phyloP scores from a whole-genome alignment of 2,113 vertebrate genomes.

The Peromyscus californicus region DNA sequence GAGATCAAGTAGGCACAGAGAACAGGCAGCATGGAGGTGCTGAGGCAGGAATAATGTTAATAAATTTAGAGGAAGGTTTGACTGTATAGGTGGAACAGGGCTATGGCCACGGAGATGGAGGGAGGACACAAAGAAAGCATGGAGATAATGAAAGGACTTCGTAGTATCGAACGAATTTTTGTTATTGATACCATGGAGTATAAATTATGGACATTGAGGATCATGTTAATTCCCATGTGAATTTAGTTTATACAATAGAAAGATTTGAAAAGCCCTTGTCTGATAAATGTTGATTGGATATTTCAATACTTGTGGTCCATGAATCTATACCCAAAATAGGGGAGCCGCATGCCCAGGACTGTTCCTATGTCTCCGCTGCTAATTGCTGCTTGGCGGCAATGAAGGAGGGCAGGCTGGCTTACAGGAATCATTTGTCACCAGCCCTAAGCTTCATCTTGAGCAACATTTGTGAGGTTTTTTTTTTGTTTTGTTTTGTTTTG shows the following conservation, averaged over 20 bases:
- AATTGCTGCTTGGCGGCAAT: too few relatives aligned
- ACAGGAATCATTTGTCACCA: background rate
- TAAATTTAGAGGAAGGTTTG: background rate
- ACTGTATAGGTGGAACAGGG: background rate
- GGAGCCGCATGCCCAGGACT: rapidly evolving
- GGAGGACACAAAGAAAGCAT: rapidly evolving
- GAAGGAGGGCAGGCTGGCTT: background rate
- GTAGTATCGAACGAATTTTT: background rate
- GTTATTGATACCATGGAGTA: background rate
- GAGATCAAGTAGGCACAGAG: background rate
- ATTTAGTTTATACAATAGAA: background rate
- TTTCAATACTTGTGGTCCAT: background rate
- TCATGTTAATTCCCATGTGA: background rate
- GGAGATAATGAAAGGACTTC: background rate
- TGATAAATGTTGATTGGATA: background rate
- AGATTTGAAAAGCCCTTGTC: background rate
- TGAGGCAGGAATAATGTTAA: background rate
- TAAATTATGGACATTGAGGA: background rate
- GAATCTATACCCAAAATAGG: too few relatives aligned
- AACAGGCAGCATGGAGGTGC: background rate
- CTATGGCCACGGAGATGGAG: background rate
- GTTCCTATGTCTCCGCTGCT: background rate
- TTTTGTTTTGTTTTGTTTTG: too few relatives aligned
- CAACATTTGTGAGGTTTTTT: background rate
- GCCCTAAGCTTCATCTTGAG: background rate